Percentiles rank a stretch among this genome's conserved stretches.
Conservation (phyloP, 2,797 vertebrate species). For the Champsocephalus gunnari region DNA sequence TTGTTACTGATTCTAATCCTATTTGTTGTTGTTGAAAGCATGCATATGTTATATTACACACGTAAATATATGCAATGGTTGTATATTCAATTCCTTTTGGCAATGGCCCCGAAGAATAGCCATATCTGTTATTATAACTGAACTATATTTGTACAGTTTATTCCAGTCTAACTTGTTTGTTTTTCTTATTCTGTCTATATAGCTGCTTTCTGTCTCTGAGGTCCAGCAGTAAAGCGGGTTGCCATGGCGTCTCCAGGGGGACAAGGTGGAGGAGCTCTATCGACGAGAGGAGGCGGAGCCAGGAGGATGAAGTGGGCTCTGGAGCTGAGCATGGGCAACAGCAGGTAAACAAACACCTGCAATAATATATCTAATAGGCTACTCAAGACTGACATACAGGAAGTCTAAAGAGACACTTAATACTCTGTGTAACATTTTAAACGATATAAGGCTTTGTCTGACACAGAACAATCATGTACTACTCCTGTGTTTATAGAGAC, state of each 20-base stretch:
- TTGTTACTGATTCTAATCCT: no score
- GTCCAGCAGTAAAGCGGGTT: constrained; percentile 41
- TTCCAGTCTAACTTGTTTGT: background rate
- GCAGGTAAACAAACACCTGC: constrained; percentile 66
- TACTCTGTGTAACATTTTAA: no score
- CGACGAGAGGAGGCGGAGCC: constrained; percentile 77
- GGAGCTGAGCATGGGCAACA: constrained; percentile 83
- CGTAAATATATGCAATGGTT: no score
- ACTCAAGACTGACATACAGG: background rate
- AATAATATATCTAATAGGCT: background rate
- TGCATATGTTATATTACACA: no score
- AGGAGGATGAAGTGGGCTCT: constrained; percentile 87
- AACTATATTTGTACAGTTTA: no score
- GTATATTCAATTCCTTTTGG: no score
- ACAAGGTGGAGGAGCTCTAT: constrained; percentile 83
- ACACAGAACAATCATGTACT: no score
- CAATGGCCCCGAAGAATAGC: no score
- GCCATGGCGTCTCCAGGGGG: constrained; percentile 85
- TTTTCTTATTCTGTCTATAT: background rate
- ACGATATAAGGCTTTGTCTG: no score
- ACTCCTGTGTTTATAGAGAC: no score
- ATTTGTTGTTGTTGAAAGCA: no score
- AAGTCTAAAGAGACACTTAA: background rate
- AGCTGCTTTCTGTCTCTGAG: constrained; percentile 43
- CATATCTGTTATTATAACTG: no score